phyloP scores from a whole-genome alignment of 2,113 vertebrate genomes.

The Vimba vimba region DNA sequence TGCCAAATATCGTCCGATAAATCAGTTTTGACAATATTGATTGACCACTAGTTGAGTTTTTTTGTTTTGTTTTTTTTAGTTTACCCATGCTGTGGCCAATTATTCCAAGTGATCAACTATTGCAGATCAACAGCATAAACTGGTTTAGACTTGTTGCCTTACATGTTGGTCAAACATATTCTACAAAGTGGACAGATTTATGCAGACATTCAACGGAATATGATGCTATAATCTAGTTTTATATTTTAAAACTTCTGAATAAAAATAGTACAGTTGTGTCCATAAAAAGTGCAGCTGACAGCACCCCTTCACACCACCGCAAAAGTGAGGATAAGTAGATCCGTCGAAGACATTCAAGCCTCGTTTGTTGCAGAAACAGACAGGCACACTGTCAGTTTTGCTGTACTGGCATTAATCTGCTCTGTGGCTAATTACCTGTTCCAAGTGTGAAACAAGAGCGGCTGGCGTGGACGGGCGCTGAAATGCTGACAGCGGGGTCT shows the following conservation, averaged over 20 bases:
- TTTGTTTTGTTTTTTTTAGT: too few relatives aligned
- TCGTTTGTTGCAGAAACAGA: slow-evolving; percentile 21
- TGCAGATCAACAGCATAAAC: too few relatives aligned
- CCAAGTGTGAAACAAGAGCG: slow-evolving; percentile 11
- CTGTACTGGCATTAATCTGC: slow-evolving; percentile 10
- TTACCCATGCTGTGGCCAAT: too few relatives aligned
- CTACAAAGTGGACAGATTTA: neutral
- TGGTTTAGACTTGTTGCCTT: too few relatives aligned
- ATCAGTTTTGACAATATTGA: too few relatives aligned
- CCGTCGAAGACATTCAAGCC: neutral
- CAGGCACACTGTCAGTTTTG: neutral
- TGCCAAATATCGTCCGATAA: too few relatives aligned
- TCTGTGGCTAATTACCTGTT: slow-evolving; percentile 17
- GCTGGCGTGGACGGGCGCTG: slow-evolving; percentile 30
- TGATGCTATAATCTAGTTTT: neutral
- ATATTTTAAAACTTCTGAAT: neutral
- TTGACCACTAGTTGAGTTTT: too few relatives aligned
- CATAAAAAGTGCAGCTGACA: neutral
- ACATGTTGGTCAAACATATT: neutral
- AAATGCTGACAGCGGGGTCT: neutral
- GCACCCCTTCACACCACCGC: neutral
- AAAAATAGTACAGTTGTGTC: neutral
- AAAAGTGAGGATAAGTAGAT: slow-evolving; percentile 14
- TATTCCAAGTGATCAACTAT: too few relatives aligned
- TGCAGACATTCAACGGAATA: neutral